Conservation (phyloP, 2,113 vertebrate species). For the Scophthalmus maximus region DNA sequence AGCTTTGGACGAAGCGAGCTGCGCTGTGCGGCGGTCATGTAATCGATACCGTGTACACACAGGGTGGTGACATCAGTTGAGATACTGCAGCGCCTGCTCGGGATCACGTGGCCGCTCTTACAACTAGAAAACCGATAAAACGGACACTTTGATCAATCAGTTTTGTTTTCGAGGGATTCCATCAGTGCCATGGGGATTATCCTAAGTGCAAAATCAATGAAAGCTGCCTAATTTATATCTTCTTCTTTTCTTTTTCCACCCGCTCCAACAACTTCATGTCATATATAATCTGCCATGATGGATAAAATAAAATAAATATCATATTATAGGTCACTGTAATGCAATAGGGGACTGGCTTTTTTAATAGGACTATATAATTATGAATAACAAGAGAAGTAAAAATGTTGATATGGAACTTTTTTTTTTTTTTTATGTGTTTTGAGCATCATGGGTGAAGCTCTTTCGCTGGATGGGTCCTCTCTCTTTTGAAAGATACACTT, state of each 20-base stretch:
- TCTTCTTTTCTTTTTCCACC: background rate
- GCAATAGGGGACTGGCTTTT: background rate
- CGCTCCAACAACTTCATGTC: constrained; percentile 1
- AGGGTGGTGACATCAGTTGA: background rate
- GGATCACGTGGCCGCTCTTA: constrained; percentile 6
- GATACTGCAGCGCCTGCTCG: background rate
- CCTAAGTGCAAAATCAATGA: constrained; percentile 56
- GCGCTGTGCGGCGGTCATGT: background rate
- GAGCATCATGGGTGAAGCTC: background rate
- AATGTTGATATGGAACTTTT: background rate
- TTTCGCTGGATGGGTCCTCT: background rate
- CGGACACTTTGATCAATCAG: constrained; percentile 44
- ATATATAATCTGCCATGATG: constrained; percentile 3
- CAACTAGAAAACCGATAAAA: constrained; percentile 44
- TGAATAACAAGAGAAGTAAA: background rate
- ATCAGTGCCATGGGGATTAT: constrained; percentile 24
- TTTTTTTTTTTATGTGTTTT: too few species aligned
- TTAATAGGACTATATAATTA: background rate
- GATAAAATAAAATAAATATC: background rate
- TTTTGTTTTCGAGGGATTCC: constrained; percentile 45
- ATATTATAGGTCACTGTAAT: background rate
- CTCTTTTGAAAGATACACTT: constrained; percentile 18
- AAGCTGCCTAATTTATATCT: constrained; percentile 2
- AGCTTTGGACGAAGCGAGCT: background rate
- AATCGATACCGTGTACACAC: background rate